Conservation (phyloP, 35 echinoderm and acorn worm species). For the Lytechinus pictus region DNA sequence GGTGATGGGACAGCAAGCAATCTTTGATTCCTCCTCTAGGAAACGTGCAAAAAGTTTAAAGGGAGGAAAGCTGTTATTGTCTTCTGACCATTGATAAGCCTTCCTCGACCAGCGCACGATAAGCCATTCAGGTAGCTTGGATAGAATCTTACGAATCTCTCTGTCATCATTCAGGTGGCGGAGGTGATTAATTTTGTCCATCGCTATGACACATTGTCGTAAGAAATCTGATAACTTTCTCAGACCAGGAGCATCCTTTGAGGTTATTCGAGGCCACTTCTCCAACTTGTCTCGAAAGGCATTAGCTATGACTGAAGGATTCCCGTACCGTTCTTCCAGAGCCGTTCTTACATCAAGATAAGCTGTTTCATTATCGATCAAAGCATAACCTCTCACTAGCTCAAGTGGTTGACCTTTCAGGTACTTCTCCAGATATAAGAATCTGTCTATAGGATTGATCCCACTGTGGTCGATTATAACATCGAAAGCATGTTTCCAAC, state of each 20-base stretch:
- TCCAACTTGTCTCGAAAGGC: too few relatives aligned
- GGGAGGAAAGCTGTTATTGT: neutral
- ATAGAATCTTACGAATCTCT: neutral
- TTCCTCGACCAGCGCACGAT: too few relatives aligned
- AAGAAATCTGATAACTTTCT: slow-evolving; percentile 59
- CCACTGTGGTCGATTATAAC: slow-evolving; percentile 1
- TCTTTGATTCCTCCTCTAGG: neutral
- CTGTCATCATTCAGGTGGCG: slow-evolving; percentile 50
- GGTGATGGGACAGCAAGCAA: neutral
- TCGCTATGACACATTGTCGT: slow-evolving; percentile 50
- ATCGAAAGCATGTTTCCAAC: too few relatives aligned
- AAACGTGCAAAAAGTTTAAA: neutral
- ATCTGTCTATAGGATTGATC: slow-evolving; percentile 8
- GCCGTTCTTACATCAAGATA: too few relatives aligned
- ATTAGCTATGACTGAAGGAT: too few relatives aligned
- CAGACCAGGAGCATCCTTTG: too few relatives aligned
- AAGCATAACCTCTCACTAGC: slow-evolving; percentile 29
- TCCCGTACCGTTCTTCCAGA: too few relatives aligned
- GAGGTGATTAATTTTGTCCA: slow-evolving; percentile 15
- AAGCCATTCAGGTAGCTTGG: too few relatives aligned
- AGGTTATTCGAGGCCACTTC: too few relatives aligned
- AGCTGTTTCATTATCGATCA: slow-evolving; percentile 2
- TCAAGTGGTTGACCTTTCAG: slow-evolving; percentile 39
- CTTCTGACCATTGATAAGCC: neutral
- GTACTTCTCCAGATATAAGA: slow-evolving; percentile 28